Evolutionary conservation across 2,888 invertebrate species (phyloP), one percentile per base, ranked within the genome.

Genomic region (Theristus sp.): DNA sequence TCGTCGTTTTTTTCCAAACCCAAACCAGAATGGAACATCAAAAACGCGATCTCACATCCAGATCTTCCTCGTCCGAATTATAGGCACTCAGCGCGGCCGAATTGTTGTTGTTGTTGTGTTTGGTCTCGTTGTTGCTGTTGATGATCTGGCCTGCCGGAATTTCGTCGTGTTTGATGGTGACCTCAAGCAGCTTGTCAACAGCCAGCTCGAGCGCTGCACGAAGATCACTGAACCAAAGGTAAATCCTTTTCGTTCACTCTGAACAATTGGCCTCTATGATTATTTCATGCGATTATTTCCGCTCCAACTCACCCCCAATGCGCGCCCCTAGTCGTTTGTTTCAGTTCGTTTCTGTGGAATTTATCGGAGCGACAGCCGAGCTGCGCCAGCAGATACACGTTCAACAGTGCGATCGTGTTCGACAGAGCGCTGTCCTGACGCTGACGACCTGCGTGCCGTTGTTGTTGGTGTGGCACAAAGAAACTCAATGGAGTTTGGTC

Each of bases 181-280:
- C 66, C 56, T 84, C 83, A 76, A 64, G 65, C 78, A 82, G 73
- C 81, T 78, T 73, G 80, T 82, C 70, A 58, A 91, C 83, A 0
- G 90, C 86, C 75, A 93, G 80, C 77, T 98, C 96, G 54, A 98
- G 78, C 67, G 86, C 84, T 0, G 96, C 96, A 65, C 96, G 80
- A 60, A 94, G 78, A 75, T 98, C 96, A 0, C 84, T 83, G 70
- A 20, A 49, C 10, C 10, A 38, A 38, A 38, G n/a, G n/a, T n/a
- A n/a, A n/a, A n/a, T n/a, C n/a, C n/a, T n/a, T n/a, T n/a, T n/a
- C n/a, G n/a, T n/a, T n/a, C n/a, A n/a, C n/a, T n/a, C n/a, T n/a
- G n/a, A n/a, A n/a, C n/a, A n/a, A n/a, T n/a, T n/a, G n/a, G n/a
- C n/a, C n/a, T n/a, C n/a, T n/a, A n/a, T n/a, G n/a, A n/a, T n/a